phyloP scores from a whole-genome alignment of 23 tunicate species.

The Ascidia mentula region DNA sequence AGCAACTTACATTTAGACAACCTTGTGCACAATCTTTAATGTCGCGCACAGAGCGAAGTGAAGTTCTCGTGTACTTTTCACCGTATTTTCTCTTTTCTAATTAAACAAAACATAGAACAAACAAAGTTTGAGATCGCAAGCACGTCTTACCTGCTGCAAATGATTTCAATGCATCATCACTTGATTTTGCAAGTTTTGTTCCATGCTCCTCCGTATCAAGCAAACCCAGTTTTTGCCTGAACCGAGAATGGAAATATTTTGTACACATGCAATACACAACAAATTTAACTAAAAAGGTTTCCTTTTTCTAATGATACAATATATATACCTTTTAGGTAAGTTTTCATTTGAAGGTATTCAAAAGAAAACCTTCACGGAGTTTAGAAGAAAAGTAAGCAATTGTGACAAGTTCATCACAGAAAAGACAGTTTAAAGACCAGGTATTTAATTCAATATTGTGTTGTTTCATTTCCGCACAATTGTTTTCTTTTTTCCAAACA shows the following conservation, averaged over 20 bases:
- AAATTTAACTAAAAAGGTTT: background rate
- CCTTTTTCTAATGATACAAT: background rate
- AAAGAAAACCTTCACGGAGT: background rate
- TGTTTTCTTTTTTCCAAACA: too few species aligned
- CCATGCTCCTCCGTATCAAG: slow-evolving; percentile 34
- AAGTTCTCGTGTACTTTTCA: slow-evolving; percentile 42
- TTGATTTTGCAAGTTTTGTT: slow-evolving; percentile 23
- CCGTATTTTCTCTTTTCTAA: slow-evolving; percentile 54
- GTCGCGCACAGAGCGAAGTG: slow-evolving; percentile 62
- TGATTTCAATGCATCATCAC: slow-evolving; percentile 64
- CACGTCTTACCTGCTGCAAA: slow-evolving; percentile 66
- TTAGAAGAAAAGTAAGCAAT: too few species aligned
- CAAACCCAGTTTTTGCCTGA: slow-evolving; percentile 90
- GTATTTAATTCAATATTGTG: too few species aligned
- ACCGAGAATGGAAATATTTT: too few species aligned
- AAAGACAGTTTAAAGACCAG: too few species aligned
- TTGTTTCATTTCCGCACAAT: too few species aligned
- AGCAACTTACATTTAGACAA: slow-evolving; percentile 85
- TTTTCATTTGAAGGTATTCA: background rate
- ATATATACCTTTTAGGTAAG: background rate
- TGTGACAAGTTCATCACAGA: too few species aligned
- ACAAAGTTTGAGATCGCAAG: background rate
- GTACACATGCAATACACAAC: too few species aligned
- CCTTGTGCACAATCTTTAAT: slow-evolving; percentile 93
- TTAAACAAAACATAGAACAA: background rate